phyloP scores from a whole-genome alignment of 2,113 vertebrate species.

The Lampris megalopsis region DNA sequence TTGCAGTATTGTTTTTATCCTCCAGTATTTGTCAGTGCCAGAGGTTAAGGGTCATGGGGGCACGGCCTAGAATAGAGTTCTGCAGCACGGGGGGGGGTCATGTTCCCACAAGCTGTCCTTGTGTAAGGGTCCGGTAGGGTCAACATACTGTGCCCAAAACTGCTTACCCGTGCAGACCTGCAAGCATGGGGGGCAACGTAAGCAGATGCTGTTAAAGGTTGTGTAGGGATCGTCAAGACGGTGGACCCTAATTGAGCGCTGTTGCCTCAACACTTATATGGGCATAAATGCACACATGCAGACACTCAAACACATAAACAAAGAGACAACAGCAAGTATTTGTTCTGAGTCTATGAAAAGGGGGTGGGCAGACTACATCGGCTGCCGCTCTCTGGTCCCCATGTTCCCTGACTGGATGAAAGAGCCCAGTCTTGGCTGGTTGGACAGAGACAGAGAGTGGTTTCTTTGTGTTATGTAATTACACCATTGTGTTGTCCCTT shows the following conservation, averaged over 20 bases:
- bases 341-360: conserved; percentile 59
- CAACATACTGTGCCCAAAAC: conserved; percentile 37
- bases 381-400: conserved; percentile 43
- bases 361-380: conserved; percentile 60
- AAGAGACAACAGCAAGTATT: conserved; percentile 49
- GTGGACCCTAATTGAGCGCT: conserved; percentile 14
- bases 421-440: conserved; percentile 55
- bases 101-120: conserved; percentile 45
- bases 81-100: conserved; percentile 17
- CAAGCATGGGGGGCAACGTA: conserved; percentile 11
- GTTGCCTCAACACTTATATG: conserved; percentile 31
- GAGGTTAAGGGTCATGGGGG: conserved; percentile 60
- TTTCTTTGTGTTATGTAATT: conserved; percentile 69
- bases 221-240: background rate
- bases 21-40: conserved; percentile 29
- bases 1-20: conserved; percentile 31
- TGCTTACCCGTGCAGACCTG: conserved; percentile 28
- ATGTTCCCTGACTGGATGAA: conserved; percentile 63
- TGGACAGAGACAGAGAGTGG: conserved; percentile 48
- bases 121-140: conserved; percentile 16
- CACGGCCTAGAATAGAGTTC: conserved; percentile 53
- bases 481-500: conserved; percentile 49
- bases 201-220: conserved; percentile 5
- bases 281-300: conserved; percentile 11
- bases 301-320: conserved; percentile 29